phyloP scores from a whole-genome alignment of 2,113 vertebrate species.

The Orientallactaga bullata region DNA sequence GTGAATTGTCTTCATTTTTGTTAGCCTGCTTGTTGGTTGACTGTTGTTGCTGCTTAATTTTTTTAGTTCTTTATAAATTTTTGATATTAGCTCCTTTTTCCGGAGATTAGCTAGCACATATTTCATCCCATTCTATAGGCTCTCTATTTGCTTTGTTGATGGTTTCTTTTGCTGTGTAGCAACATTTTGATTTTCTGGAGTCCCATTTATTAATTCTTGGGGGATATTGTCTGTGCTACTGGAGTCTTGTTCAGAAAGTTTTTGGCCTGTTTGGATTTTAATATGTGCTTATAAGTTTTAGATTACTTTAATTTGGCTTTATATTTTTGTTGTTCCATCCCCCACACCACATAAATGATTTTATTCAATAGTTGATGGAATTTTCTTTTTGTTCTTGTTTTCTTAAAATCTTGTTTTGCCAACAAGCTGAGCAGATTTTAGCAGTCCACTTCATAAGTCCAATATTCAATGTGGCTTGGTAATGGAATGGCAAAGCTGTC shows the following conservation, averaged over 20 bases:
- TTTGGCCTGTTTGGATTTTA: not conserved
- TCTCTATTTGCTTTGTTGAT: no score
- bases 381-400: not conserved
- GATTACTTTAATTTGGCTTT: slow-evolving; percentile 36
- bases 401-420: slow-evolving; percentile 35
- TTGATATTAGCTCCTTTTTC: no score
- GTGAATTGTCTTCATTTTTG: no score
- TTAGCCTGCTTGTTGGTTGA: no score
- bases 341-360: slow-evolving; percentile 7
- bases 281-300: not conserved
- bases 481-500: not conserved
- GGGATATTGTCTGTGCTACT: no score
- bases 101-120: no score
- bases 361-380: not conserved
- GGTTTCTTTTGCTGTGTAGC: no score
- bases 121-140: not conserved
- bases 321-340: not conserved
- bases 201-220: no score
- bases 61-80: no score
- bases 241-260: no score
- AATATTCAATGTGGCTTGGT: not conserved
- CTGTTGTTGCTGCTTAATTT: no score
- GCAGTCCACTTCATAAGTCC: not conserved
- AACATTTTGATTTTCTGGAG: no score
- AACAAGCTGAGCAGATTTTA: slow-evolving; percentile 49